Percentiles rank a stretch among this genome's conserved stretches.
Conservation (phyloP, 2,113 vertebrate species). For the Pituophis catenifer region DNA sequence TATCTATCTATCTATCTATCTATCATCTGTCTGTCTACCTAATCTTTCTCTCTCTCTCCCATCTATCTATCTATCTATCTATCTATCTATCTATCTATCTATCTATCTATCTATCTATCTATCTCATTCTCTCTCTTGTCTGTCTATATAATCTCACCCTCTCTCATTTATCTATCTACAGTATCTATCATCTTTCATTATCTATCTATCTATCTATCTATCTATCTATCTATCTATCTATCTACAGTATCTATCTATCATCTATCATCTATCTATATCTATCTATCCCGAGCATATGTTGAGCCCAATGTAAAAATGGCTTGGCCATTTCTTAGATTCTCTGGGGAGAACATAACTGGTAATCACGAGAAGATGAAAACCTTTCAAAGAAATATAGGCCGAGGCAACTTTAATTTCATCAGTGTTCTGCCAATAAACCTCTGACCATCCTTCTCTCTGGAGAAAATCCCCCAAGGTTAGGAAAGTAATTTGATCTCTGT, state of each 20-base stretch:
- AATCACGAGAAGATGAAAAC: constrained; percentile 18
- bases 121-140: no score
- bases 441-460: constrained; percentile 23
- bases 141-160: no score
- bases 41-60: no score
- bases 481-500: constrained; percentile 51
- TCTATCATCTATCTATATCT: neutral
- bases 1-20: no score
- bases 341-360: constrained; percentile 14
- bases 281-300: neutral
- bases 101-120: no score
- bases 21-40: no score
- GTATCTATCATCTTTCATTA: no score
- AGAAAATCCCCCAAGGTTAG: constrained; percentile 34
- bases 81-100: no score
- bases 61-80: no score
- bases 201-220: neutral
- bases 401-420: constrained; percentile 28
- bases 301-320: neutral
- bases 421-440: constrained; percentile 42
- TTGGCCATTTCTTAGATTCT: neutral
- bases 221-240: neutral
- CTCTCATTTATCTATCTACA: no score
- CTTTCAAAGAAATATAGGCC: constrained; percentile 31
- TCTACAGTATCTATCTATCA: neutral